Base-by-base conservation (phyloP, 2,797 vertebrate genomes). In the Hafferia zeledoni region DNA sequence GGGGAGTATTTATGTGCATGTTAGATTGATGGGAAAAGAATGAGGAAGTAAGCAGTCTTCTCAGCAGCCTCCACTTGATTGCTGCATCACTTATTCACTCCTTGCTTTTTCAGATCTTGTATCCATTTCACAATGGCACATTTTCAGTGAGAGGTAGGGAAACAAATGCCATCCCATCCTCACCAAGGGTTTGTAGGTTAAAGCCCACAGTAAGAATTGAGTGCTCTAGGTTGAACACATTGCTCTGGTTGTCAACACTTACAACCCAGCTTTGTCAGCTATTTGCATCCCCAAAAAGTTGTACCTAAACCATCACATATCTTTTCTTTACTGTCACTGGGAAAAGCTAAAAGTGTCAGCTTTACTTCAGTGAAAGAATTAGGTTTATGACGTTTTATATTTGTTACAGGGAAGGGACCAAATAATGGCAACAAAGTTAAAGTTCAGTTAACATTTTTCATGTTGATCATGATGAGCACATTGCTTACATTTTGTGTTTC, bases 161-260 rank as follows among this genome's bases (percentile, higher is more conserved):
- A 86, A 56, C 7, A 72, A 76, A 61, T 16, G 3, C 2, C 11
- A 68, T 43, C 6, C 17, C 11, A 39, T 63, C 10, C 41, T 74
- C 35, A 59, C 19, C 39, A 55, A 56, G 17, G 4, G 2, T 46
- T 57, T 82, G 9, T n/a, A 69, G 6, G 16, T 52, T 70, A 70
- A 71, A 56, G 19, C 11, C 69, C 17, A 7, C 4, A 24, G 4
- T 8, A 87, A 81, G 24, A 61, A 79, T 56, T 57, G 27, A 20
- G 41, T 35, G 27, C 4, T 37, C 8, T 57, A 8, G 2, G 10
- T 47, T 61, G 46, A 24, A 72, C 17, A 41, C 4, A 4, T 17
- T 0, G 0, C 5, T 60, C 30, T 31, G 4, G 5, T 43, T 81
- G 35, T 18, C 1, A 2, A 6, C 5, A 30, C 10, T 28, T 57